Evolutionary conservation across 1,140 invertebrate genomes (phyloP).

Genomic region (Idris sp.): DNA sequence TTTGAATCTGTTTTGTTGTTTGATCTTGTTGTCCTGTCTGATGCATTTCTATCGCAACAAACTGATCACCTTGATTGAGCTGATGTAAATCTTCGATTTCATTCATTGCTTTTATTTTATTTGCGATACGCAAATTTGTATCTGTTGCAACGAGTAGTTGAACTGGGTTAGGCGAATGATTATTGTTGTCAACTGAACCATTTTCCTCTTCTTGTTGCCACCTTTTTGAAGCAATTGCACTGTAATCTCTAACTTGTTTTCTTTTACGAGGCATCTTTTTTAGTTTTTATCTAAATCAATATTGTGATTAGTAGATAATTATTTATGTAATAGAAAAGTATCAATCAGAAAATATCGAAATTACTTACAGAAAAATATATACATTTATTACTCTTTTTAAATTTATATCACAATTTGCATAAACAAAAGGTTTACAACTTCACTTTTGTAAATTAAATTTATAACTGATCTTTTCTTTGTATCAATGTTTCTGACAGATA

Average conservation of each 20-base stretch:
- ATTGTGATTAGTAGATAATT: too few relatives aligned
- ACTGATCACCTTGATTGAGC: conserved; percentile 2
- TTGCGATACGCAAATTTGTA: conserved; percentile 7
- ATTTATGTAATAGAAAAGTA: too few relatives aligned
- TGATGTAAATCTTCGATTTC: conserved; percentile 5
- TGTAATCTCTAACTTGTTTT: neutral
- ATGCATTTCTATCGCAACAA: conserved; percentile 5
- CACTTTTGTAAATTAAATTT: too few relatives aligned
- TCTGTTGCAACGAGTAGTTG: neutral
- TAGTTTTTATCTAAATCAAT: too few relatives aligned
- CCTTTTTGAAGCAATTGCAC: conserved; percentile 4
- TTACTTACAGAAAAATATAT: too few relatives aligned
- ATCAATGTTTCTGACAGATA: too few relatives aligned
- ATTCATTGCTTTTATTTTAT: conserved; percentile 4
- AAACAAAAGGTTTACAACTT: too few relatives aligned
- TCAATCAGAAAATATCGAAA: too few relatives aligned
- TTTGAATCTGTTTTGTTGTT: too few relatives aligned
- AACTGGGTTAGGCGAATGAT: conserved; percentile 2
- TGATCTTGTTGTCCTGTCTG: conserved; percentile 1
- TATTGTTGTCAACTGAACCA: neutral
- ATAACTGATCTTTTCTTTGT: too few relatives aligned
- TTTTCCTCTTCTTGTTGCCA: neutral
- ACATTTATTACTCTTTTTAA: too few relatives aligned
- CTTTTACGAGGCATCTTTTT: conserved; percentile 17
- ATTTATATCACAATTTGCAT: too few relatives aligned